These are phyloP conservation scores for Napeogenes sylphis DNA, from an alignment of 2,888 invertebrate genomes.

Conservation along the genomic window DNA sequence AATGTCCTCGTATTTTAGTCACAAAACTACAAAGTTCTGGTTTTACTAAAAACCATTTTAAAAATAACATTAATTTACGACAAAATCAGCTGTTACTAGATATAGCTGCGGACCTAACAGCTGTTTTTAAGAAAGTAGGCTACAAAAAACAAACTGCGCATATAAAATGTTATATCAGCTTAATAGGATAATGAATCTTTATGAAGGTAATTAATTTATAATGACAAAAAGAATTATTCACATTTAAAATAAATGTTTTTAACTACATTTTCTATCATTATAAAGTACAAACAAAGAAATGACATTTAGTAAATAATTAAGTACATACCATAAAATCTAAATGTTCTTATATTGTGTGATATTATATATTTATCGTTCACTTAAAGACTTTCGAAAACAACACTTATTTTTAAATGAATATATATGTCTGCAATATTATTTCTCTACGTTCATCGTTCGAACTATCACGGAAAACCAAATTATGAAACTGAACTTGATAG, in stretches of 20 bases:
- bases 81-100: constrained; percentile 52
- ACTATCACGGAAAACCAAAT: constrained; percentile 50
- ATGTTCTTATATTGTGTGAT: constrained; percentile 15
- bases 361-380: neutral
- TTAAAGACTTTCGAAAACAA: constrained; percentile 10
- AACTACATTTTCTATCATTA: constrained; percentile 4
- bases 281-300: constrained; percentile 33
- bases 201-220: neutral
- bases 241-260: neutral
- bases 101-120: constrained; percentile 64
- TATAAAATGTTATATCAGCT: constrained; percentile 10
- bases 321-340: constrained; percentile 43
- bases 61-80: constrained; percentile 24
- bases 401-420: constrained; percentile 32
- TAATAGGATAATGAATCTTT: neutral
- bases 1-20: neutral
- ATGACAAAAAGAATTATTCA: neutral
- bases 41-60: no score
- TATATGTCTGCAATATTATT: constrained; percentile 44
- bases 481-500: constrained; percentile 26
- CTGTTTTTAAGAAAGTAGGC: constrained; percentile 64
- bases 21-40: neutral
- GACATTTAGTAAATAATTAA: constrained; percentile 41
- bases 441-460: constrained; percentile 51
- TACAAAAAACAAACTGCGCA: constrained; percentile 35